Evolutionary conservation across 1,140 invertebrate species (phyloP).

Genomic region (Teleopsis dalmanni): DNA sequence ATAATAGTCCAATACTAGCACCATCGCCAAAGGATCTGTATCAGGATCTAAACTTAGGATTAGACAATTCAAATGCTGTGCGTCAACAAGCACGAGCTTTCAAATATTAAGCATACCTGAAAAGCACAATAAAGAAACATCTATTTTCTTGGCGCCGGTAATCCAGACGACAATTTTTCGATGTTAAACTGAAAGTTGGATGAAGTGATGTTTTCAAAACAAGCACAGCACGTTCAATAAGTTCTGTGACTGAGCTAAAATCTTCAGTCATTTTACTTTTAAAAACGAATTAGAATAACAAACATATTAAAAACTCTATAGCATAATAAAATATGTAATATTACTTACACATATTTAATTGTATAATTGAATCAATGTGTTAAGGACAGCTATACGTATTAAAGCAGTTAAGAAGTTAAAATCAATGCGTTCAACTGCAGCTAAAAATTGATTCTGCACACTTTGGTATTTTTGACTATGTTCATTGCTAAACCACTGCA

Average conservation of each 20-base stretch:
- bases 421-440: conserved; percentile 72
- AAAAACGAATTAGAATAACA: not conserved
- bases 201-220: conserved; percentile 73
- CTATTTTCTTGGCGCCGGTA: conserved; percentile 81
- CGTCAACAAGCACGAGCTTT: conserved; percentile 73
- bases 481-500: conserved; percentile 69
- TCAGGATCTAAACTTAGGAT: conserved; percentile 77
- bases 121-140: conserved; percentile 72
- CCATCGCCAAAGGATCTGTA: conserved; percentile 72
- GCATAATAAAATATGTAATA: no score
- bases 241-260: conserved; percentile 66
- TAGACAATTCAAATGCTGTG: conserved; percentile 73
- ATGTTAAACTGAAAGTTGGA: conserved; percentile 68
- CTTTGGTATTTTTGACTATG: conserved; percentile 71
- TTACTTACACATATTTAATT: conserved; percentile 65
- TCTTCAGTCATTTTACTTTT: conserved; percentile 63
- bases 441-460: conserved; percentile 64
- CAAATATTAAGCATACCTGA: conserved; percentile 76
- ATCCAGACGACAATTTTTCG: conserved; percentile 67
- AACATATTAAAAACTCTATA: no score
- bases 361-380: conserved; percentile 77
- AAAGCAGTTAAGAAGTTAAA: conserved; percentile 76
- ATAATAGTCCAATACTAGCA: conserved; percentile 81
- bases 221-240: conserved; percentile 71
- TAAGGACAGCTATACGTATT: conserved; percentile 68